Conservation (phyloP, 2,797 vertebrate species). For the Oophaga sylvatica region DNA sequence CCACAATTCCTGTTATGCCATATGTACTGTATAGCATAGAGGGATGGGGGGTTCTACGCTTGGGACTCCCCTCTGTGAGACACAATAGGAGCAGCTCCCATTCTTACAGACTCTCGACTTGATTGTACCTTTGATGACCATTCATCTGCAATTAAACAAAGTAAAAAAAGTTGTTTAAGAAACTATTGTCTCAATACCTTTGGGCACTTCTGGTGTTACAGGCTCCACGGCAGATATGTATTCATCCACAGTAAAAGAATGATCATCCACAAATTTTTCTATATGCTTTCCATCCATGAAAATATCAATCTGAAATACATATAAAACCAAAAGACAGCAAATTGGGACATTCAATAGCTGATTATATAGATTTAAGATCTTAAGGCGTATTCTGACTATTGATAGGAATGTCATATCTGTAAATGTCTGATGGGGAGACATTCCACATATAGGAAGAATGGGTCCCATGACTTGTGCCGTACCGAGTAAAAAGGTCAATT, state of each 20-base stretch:
- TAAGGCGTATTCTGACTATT: neutral
- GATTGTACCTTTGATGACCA: too few species aligned
- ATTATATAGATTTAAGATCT: neutral
- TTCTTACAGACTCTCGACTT: too few species aligned
- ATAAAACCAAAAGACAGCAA: neutral
- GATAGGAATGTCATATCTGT: neutral
- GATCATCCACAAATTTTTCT: constrained; percentile 75
- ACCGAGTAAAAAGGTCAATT: too few species aligned
- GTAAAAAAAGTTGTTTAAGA: too few species aligned
- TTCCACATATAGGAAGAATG: too few species aligned
- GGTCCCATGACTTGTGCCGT: too few species aligned
- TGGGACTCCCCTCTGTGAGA: too few species aligned
- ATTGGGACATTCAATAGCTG: neutral
- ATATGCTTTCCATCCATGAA: constrained; percentile 76
- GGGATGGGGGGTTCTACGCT: too few species aligned
- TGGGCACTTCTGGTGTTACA: constrained; percentile 66
- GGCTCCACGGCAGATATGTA: constrained; percentile 62
- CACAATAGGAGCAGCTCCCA: too few species aligned
- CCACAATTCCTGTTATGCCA: too few species aligned
- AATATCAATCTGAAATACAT: constrained; percentile 73
- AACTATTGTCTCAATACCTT: constrained; percentile 67
- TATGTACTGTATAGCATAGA: too few species aligned
- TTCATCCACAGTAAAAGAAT: constrained; percentile 67
- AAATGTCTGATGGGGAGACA: neutral
- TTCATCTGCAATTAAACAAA: too few species aligned